These are phyloP conservation scores for Drosophila aldrichi DNA, from an alignment of 2,888 invertebrate species.

Conservation along the genomic window DNA sequence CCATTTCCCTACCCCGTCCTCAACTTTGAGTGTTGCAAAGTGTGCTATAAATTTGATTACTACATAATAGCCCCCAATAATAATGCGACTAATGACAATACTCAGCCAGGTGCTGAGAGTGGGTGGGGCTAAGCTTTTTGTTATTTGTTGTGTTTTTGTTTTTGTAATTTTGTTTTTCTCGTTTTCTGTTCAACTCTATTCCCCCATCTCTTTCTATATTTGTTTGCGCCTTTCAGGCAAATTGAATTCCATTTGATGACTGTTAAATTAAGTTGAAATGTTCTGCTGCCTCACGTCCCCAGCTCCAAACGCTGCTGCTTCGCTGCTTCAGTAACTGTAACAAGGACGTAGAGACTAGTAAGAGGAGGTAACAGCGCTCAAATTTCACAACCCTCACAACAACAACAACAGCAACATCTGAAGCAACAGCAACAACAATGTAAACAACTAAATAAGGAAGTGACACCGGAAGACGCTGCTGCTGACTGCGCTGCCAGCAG, in stretches of 20 bases:
- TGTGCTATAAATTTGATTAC: slow-evolving; percentile 78
- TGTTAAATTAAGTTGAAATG: slow-evolving; percentile 76
- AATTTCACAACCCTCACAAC: slow-evolving; percentile 55
- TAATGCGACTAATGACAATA: slow-evolving; percentile 73
- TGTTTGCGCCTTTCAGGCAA: slow-evolving; percentile 60
- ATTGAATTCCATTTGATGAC: slow-evolving; percentile 75
- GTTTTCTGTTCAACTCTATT: slow-evolving; percentile 1
- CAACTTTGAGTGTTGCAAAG: slow-evolving; percentile 37
- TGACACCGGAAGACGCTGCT: slow-evolving; percentile 72
- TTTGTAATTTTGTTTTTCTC: slow-evolving; percentile 10
- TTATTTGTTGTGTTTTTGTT: slow-evolving; percentile 30
- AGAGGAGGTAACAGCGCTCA: slow-evolving; percentile 37
- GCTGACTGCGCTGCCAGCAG: slow-evolving; percentile 37
- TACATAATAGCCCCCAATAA: slow-evolving; percentile 77
- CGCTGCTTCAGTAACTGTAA: slow-evolving; percentile 36
- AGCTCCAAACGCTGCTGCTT: not conserved
- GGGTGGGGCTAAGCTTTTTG: slow-evolving; percentile 11
- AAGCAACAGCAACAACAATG: slow-evolving; percentile 54
- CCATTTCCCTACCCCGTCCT: too few relatives aligned
- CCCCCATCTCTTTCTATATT: slow-evolving; percentile 1
- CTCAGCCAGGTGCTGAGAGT: slow-evolving; percentile 27
- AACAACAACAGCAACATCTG: slow-evolving; percentile 49
- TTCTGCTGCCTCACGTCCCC: not conserved
- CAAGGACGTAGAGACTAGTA: slow-evolving; percentile 51
- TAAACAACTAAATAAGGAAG: slow-evolving; percentile 81